Base-by-base conservation (phyloP, 2,797 vertebrate species). In the Fistularia commersonii region DNA sequence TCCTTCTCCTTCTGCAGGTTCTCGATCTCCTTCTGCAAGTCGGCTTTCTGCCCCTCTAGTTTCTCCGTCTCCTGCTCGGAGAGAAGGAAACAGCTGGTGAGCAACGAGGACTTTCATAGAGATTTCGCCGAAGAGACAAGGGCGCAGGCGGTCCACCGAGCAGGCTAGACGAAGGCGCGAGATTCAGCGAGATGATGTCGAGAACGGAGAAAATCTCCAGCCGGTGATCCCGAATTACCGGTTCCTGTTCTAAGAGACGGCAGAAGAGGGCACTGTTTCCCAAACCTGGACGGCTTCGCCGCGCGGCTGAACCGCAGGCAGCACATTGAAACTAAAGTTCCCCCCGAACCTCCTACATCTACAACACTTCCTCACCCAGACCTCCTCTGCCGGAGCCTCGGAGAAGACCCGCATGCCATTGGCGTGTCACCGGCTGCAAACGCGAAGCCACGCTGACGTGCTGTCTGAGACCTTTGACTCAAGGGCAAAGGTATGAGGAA, bases 1-100 rank as follows among this genome's bases (percentile, higher is more conserved):
- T 99, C 97, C 68, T 98, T 99, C 87, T 99, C 97, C 66, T 99
- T 99, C 86, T 98, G 95, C 57, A 99, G 84, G 47, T 82, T 93
- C 33, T 98, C 96, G 0, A 99, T 98, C 87, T 99, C 97, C 36
- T 99, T 99, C 85, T 99, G 96, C 61, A 99, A 85, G 52, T 95
- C 94, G 0, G 97, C 95, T 61, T 99, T 99, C 64, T 98, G 96
- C 57, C 98, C 95, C 79, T 98, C 97, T 69, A 99, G 89, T 73
- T 97, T 95, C 79, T 99, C 97, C 0, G 97, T 99, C 81, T 99
- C 96, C 96, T 98, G 76, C 12, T 41, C 1, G 46, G 34, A 23
- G 48, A 11, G 66, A 35, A 66, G 4, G 39, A 15, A 32, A 44
- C 5, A 38, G 7, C 3, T 6, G 8, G 40, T 53, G 14, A 68